Evolutionary conservation across 1,140 invertebrate genomes (phyloP).

Genomic region (Schmidtea mediterranea): DNA sequence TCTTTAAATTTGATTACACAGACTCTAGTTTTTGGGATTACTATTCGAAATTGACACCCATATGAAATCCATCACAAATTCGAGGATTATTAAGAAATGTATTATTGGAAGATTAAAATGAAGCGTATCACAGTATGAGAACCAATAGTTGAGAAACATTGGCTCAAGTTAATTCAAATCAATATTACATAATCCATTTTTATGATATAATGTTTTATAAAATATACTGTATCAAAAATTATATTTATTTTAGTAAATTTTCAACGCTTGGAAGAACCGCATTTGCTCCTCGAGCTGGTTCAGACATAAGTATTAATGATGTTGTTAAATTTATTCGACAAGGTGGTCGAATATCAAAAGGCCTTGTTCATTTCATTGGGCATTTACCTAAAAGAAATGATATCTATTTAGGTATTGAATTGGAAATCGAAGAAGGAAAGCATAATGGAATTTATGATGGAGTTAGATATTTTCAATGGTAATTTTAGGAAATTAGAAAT

Average conservation of each 20-base stretch:
- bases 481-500: constrained; percentile 8
- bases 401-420: constrained; percentile 22
- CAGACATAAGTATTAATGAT: constrained; percentile 19
- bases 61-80: too few relatives aligned
- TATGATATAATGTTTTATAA: too few relatives aligned
- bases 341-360: constrained; percentile 23
- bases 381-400: constrained; percentile 21
- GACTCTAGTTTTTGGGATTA: too few relatives aligned
- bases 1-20: too few relatives aligned
- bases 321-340: constrained; percentile 23
- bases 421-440: constrained; percentile 25
- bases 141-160: too few relatives aligned
- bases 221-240: too few relatives aligned
- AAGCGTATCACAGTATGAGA: too few relatives aligned
- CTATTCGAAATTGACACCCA: too few relatives aligned
- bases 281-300: constrained; percentile 20
- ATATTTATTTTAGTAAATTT: neutral
- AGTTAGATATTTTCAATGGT: constrained; percentile 23
- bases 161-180: too few relatives aligned
- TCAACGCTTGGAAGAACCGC: constrained; percentile 16
- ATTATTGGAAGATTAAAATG: too few relatives aligned
- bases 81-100: too few relatives aligned
- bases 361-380: constrained; percentile 22
- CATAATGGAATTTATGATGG: constrained; percentile 25
- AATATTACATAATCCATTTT: too few relatives aligned